Conservation (phyloP, 2,888 invertebrate species). For the Tiliacea aurago region DNA sequence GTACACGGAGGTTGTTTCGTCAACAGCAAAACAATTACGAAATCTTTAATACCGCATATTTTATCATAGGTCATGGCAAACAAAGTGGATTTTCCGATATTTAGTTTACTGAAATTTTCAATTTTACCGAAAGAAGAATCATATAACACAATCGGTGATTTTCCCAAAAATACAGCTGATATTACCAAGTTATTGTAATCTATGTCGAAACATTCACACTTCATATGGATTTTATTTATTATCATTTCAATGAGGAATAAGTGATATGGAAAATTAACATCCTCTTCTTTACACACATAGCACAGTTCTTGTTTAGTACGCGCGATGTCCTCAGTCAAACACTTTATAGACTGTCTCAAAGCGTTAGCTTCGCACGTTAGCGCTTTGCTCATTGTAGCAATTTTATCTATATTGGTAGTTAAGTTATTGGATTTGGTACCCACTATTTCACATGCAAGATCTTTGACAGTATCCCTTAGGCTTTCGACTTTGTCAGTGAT, state of each 20-base stretch:
- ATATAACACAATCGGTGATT: conserved; percentile 83
- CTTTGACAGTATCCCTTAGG: conserved; percentile 73
- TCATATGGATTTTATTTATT: conserved; percentile 88
- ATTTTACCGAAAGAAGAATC: conserved; percentile 84
- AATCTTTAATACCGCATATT: conserved; percentile 84
- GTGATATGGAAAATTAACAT: conserved; percentile 85
- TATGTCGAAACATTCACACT: conserved; percentile 87
- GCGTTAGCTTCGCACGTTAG: conserved; percentile 85
- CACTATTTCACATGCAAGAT: conserved; percentile 69
- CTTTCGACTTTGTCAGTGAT: conserved; percentile 76
- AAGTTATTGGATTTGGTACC: conserved; percentile 68
- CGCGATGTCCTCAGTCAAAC: conserved; percentile 80
- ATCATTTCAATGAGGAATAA: conserved; percentile 86
- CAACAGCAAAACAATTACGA: conserved; percentile 79
- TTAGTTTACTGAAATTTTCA: conserved; percentile 80
- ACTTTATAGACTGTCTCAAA: conserved; percentile 82
- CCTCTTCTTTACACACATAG: conserved; percentile 67
- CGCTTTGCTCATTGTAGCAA: conserved; percentile 83
- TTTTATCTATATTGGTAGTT: conserved; percentile 82
- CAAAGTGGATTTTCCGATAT: conserved; percentile 85
- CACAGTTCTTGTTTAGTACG: conserved; percentile 79
- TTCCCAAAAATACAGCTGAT: conserved; percentile 83
- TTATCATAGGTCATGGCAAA: conserved; percentile 89
- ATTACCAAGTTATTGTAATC: conserved; percentile 86
- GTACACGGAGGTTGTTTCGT: conserved; percentile 86